A percentile compares a stretch with the other conserved stretches of the same genome.
These are phyloP conservation scores for Sinocyclocheilus rhinocerous DNA, from an alignment of 2,113 vertebrate species.

Conservation along the genomic window DNA sequence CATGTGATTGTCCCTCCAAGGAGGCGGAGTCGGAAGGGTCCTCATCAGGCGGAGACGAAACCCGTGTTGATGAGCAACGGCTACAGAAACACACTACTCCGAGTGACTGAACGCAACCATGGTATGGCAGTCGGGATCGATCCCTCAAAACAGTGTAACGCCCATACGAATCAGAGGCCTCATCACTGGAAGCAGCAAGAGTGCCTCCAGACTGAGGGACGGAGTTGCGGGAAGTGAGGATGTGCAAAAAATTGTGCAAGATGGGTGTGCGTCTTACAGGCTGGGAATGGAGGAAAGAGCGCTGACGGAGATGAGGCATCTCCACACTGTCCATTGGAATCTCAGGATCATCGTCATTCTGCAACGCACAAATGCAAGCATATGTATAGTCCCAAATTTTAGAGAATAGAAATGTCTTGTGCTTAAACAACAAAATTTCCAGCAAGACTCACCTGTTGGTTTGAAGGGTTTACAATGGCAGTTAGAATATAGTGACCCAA, in stretches of 20 bases:
- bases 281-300: conserved; percentile 90
- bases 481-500: conserved; percentile 97
- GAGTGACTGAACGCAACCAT: conserved; percentile 92
- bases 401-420: neutral
- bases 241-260: conserved; percentile 98
- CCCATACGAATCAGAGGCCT: neutral
- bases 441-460: conserved; percentile 86
- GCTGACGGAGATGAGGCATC: conserved; percentile 92
- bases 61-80: conserved; percentile 77
- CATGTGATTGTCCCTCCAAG: conserved; percentile 65
- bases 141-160: conserved; percentile 52
- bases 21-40: conserved; percentile 62
- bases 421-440: neutral
- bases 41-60: neutral
- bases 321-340: conserved; percentile 94
- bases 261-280: conserved; percentile 94
- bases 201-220: conserved; percentile 78
- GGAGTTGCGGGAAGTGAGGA: conserved; percentile 90
- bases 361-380: conserved; percentile 2
- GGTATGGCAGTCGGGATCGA: conserved; percentile 81
- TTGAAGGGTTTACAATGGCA: conserved; percentile 95
- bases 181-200: conserved; percentile 80
- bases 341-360: conserved; percentile 94
- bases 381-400: neutral
- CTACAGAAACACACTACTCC: conserved; percentile 93